Percentiles rank a stretch among this genome's conserved stretches.
Conservation (phyloP, 2,797 vertebrate species). For the Sarcophilus harrisii region DNA sequence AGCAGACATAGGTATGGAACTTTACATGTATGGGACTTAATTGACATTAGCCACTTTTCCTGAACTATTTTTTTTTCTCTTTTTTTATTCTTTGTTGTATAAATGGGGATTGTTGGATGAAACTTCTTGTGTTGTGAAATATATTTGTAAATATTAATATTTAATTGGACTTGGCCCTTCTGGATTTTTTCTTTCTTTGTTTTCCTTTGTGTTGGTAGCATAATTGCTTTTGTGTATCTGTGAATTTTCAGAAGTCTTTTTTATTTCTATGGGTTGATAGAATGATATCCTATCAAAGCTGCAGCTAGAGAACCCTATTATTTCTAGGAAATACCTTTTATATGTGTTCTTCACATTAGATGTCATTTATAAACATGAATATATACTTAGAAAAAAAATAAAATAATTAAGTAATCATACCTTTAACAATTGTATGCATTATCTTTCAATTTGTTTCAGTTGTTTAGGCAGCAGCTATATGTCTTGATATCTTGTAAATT, state of each 20-base stretch:
- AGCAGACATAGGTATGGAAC: neutral
- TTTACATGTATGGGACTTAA: fast-evolving
- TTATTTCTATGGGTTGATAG: neutral
- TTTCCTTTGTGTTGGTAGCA: neutral
- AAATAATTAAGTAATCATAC: neutral
- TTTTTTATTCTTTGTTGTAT: neutral
- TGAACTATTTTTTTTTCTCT: neutral
- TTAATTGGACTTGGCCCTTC: neutral
- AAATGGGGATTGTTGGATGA: neutral
- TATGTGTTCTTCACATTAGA: neutral
- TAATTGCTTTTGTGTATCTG: neutral
- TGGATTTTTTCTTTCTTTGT: neutral
- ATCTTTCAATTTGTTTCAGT: neutral
- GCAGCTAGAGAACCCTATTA: neutral
- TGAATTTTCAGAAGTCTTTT: neutral
- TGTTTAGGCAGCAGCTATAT: neutral
- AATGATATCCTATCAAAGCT: neutral
- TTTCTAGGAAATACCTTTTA: neutral
- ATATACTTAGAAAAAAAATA: neutral
- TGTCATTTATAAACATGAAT: neutral
- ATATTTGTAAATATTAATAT: neutral
- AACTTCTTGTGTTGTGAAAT: neutral
- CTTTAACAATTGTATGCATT: neutral
- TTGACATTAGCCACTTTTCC: neutral
- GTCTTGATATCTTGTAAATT: neutral